Base-by-base conservation (phyloP, 2,888 invertebrate genomes). In the Dexiosoma caninum region DNA sequence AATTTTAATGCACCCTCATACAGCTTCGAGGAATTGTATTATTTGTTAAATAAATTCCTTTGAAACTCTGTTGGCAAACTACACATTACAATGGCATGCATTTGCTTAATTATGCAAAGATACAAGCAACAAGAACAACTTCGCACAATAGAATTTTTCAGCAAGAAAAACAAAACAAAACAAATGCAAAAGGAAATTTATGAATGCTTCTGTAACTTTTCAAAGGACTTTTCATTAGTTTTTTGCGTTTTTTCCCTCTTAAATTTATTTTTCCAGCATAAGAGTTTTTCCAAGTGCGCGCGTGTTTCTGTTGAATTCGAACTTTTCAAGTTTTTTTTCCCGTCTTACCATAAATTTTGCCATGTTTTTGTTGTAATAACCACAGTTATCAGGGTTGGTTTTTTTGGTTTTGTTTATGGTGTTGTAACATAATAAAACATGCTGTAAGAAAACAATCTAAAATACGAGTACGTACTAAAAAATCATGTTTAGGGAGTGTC, bases 61-160 rank as follows among this genome's bases (percentile, higher is more conserved):
- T 74, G 10, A 21, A 46, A 2, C 8, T 37, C 74, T 74, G 60
- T 0, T 7, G 12, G 6, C 23, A 57, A 44, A 40, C 5, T 10
- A n/a, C 14, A 44, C 27, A 74, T 49, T 51, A 67, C 55, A 77
- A 51, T 72, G 42, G 57, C 67, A 72, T 81, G 81, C 77, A 77
- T 77, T 81, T 67, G 57, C 77, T 77, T 81, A 77, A 81, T 72
- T 77, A 72, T 72, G 77, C 67, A 77, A 64, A 57, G 62, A 57
- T 57, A 69, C 59, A 60, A 64, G 30, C 9, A 71, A 40, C 8
- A 40, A 64, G 64, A 42, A 42, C 27, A 46, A 59, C 42, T 51
- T 3, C 23, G 67, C 23, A 69, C 51, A 70, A 66, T 42, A 27
- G 57, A 40, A 70, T 21, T 16, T n/a, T 10, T n/a, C n/a, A 69